Evolutionary conservation across 2,888 invertebrate species (phyloP).

Genomic region (Trichopoda pennipes): DNA sequence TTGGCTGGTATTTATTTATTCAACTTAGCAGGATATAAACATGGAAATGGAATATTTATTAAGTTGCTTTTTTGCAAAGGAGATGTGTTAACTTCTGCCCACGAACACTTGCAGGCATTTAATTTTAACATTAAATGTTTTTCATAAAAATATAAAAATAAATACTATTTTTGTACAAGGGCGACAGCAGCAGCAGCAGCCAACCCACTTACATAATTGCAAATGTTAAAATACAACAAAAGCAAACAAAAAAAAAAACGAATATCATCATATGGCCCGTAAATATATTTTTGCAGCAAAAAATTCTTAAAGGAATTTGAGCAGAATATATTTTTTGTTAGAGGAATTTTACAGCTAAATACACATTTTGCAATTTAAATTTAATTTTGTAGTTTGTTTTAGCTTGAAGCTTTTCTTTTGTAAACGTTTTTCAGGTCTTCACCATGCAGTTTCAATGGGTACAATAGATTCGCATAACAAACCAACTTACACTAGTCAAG

Average conservation of each 20-base stretch:
- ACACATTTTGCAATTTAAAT: background rate
- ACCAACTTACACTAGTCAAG: conserved; percentile 75
- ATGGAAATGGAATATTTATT: conserved; percentile 64
- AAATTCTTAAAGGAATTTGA: conserved; percentile 15
- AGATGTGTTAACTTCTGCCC: conserved; percentile 10
- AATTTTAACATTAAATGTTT: conserved; percentile 53
- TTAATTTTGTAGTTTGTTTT: background rate
- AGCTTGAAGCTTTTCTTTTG: background rate
- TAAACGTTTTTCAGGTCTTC: conserved; percentile 69
- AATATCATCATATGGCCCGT: background rate
- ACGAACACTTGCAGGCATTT: conserved; percentile 36
- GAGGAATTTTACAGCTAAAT: background rate
- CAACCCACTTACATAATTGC: conserved; percentile 15
- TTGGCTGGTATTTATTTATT: conserved; percentile 26
- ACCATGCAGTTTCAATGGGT: conserved; percentile 81
- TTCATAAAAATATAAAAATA: background rate
- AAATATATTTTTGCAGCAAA: conserved; percentile 4
- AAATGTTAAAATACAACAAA: conserved; percentile 24
- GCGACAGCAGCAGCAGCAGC: background rate
- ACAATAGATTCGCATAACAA: conserved; percentile 76
- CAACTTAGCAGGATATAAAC: conserved; percentile 61
- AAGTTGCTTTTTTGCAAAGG: conserved; percentile 42
- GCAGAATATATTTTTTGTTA: background rate
- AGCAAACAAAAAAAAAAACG: background rate
- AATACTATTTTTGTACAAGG: conserved; percentile 23